Evolutionary conservation across 2,797 vertebrate species (phyloP), one percentile per base, ranked within the genome.

Genomic region (Enteromius thamalakanensis): DNA sequence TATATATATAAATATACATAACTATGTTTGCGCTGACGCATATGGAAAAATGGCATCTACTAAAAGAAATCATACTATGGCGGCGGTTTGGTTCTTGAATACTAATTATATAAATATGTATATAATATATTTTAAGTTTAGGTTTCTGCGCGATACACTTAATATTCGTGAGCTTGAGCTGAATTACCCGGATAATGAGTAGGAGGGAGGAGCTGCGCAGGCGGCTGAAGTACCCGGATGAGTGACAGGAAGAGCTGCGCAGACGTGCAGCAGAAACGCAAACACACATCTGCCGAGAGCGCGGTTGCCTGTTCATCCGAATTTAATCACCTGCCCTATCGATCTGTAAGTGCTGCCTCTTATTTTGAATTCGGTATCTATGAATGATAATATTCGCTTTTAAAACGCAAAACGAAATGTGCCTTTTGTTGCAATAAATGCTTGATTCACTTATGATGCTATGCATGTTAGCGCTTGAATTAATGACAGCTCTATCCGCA

Each of bases 181-280:
- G 32, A 29, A 68, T 7, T 68, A 23, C 71, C 55, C 42, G 71
- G 45, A 75, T 81, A 29, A 2, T 12, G 14, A 42, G 72, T 8
- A n/a, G 62, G 49, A 29, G 65, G 51, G 53, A 42, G 51, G 68
- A 53, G 62, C 19, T 74, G 58, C 47, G 34, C 51, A 67, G 37
- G 19, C 19, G 15, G 69, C 34, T 3, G 17, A 49, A 75, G 77
- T 58, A 9, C 83, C 86, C 86, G 86, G 86, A 87, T 87, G 68
- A 17, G 21, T 37, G 70, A 5, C 76, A 55, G 83, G 86, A 87
- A 87, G 80, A 49, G 32, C 69, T 78, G 70, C 58, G 80, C 75
- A 82, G 76, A 71, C 34, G 53, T 42, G 51, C 60, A 71, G 62
- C 45, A 64, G 34, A 17, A 15, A 29, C 75, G 29, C 68, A 67